These are phyloP conservation scores for Caenorhabditis uteleia DNA, from an alignment of 2,888 invertebrate genomes.

Conservation along the genomic window DNA sequence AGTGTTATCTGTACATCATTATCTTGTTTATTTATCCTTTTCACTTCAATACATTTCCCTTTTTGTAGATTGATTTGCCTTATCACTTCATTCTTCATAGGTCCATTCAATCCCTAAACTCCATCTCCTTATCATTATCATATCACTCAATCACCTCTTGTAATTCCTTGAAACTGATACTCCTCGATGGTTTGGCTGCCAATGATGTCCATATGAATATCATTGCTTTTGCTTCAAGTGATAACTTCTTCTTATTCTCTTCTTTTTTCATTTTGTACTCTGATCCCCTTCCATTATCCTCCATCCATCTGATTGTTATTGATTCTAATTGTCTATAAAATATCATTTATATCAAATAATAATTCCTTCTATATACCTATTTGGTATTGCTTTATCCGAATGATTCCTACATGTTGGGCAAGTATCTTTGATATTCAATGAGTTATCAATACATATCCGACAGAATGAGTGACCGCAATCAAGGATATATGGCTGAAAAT, in stretches of 20 bases:
- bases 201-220: slow-evolving; percentile 14
- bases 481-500: slow-evolving; percentile 24
- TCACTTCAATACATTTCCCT: too few species aligned
- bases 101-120: too few species aligned
- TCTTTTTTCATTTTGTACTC: slow-evolving; percentile 4
- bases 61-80: too few species aligned
- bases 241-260: slow-evolving; percentile 5
- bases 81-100: too few species aligned
- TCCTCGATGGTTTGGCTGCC: too few species aligned
- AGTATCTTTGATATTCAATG: slow-evolving; percentile 21
- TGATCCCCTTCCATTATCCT: not conserved
- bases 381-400: slow-evolving; percentile 11
- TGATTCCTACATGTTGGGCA: slow-evolving; percentile 24
- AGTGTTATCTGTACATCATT: too few species aligned
- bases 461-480: slow-evolving; percentile 36
- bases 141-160: too few species aligned
- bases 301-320: slow-evolving; percentile 14
- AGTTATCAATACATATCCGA: slow-evolving; percentile 26
- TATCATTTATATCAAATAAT: not conserved
- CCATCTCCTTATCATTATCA: too few species aligned
- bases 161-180: too few species aligned
- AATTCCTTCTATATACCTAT: slow-evolving; percentile 9
- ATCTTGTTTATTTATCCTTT: too few species aligned
- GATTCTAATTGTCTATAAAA: slow-evolving; percentile 31
- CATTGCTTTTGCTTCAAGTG: slow-evolving; percentile 19